Base-by-base conservation (phyloP, 2,888 invertebrate species). In the Nebria salina region DNA sequence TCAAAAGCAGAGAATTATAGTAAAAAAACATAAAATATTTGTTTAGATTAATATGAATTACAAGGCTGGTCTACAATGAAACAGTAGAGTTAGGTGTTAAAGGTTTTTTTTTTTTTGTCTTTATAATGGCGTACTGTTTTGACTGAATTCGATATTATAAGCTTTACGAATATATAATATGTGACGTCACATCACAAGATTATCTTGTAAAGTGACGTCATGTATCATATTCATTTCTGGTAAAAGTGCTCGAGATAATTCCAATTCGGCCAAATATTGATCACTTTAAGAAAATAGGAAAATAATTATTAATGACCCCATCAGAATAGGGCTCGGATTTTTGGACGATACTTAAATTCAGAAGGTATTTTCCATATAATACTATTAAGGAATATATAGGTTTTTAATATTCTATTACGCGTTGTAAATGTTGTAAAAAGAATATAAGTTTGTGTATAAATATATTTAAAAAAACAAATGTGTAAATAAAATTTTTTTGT, bases 1-100 rank as follows among this genome's bases (percentile, higher is more conserved):
- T 68, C 9, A 68, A 68, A 68, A 68, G 68, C 68, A 20, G 26
- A 68, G 43, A 73, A 68, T 72, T 66, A 65, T 42, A 77, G 11
- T 41, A 65, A 7, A 68, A 76, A 65, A 66, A 34, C 64, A 34
- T 13, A 72, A 20, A 78, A 73, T 54, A 78, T 41, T 34, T 73
- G 65, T 66, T 65, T 74, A 79, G 66, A 68, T 20, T 15, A 77
- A 70, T 72, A 72, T 77, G n/a, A 77, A 72, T 20, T 79, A 79
- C 79, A 79, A 79, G 79, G 79, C 79, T 65, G 79, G 74, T 74
- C 79, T 79, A 79, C 74, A 79, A 79, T 79, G 77, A 77, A 77
- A 77, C 72, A 77, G 54, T 34, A 76, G 70, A 68, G 54, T 54
- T 70, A 70, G 43, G 70, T 68, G 70, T 76, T 34, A 76, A 64